Percentiles rank a stretch among this genome's conserved stretches.
Conservation (phyloP, 2,888 invertebrate genomes). For the Rhyacophila evoluta region DNA sequence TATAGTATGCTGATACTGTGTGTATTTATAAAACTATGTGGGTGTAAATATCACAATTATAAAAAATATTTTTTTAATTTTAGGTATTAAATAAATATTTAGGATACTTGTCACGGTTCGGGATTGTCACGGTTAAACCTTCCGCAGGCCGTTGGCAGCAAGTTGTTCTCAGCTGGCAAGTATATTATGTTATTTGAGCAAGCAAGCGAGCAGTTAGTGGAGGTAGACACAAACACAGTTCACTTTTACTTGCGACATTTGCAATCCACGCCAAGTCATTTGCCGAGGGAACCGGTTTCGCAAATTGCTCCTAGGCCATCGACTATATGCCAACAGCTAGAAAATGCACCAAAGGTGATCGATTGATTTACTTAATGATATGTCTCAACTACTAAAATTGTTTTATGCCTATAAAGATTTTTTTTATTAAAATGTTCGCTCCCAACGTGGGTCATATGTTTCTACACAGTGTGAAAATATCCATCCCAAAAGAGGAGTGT, state of each 20-base stretch:
- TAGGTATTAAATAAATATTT: too few relatives aligned
- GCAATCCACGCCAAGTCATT: slow-evolving; percentile 7
- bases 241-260: slow-evolving; percentile 24
- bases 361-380: not conserved
- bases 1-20: too few relatives aligned
- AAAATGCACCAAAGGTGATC: not conserved
- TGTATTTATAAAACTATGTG: too few relatives aligned
- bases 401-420: too few relatives aligned
- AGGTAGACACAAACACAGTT: not conserved
- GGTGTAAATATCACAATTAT: too few relatives aligned
- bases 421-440: too few relatives aligned
- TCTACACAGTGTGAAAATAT: too few relatives aligned
- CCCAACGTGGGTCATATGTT: too few relatives aligned
- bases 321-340: not conserved
- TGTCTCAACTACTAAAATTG: too few relatives aligned
- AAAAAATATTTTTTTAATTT: too few relatives aligned
- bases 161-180: not conserved
- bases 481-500: too few relatives aligned
- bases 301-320: slow-evolving; percentile 13
- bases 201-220: not conserved
- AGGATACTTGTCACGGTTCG: not conserved
- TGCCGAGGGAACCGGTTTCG: slow-evolving; percentile 1
- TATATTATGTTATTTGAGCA: not conserved
- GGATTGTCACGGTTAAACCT: not conserved
- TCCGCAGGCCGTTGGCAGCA: slow-evolving; percentile 4